These are phyloP conservation scores for Scaptomyza montana DNA, from an alignment of 1,140 invertebrate species.

Conservation along the genomic window DNA sequence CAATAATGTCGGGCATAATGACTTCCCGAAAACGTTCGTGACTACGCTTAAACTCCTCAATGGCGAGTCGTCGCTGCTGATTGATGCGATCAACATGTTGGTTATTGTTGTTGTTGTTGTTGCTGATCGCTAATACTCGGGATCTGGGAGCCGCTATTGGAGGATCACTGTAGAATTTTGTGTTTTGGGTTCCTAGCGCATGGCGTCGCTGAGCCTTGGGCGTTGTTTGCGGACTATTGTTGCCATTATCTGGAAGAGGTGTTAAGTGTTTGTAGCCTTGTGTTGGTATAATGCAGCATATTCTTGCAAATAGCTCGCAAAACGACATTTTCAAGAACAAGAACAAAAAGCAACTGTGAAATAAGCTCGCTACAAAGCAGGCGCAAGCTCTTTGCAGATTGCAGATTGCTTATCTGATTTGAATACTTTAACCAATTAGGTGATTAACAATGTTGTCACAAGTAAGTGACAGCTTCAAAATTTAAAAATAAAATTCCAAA, in stretches of 20 bases:
- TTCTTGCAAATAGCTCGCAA: slow-evolving; percentile 25
- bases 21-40: slow-evolving; percentile 64
- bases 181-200: slow-evolving; percentile 6
- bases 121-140: slow-evolving; percentile 50
- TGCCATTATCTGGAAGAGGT: slow-evolving; percentile 58
- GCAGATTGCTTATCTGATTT: slow-evolving; percentile 4
- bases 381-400: neutral
- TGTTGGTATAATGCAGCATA: slow-evolving; percentile 47
- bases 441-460: no score
- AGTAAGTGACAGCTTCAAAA: no score
- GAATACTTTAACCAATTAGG: neutral
- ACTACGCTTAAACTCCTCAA: slow-evolving; percentile 48
- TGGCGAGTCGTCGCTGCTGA: slow-evolving; percentile 16
- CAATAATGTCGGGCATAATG: slow-evolving; percentile 65
- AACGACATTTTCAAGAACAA: slow-evolving; percentile 27
- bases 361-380: slow-evolving; percentile 16
- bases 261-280: slow-evolving; percentile 44
- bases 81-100: slow-evolving; percentile 16
- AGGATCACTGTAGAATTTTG: slow-evolving; percentile 44
- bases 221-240: slow-evolving; percentile 49
- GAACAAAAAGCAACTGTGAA: slow-evolving; percentile 14
- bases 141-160: slow-evolving; percentile 10
- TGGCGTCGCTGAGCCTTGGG: slow-evolving; percentile 21
- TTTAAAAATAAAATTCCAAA: no score
- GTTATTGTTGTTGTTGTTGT: slow-evolving; percentile 27